These are phyloP conservation scores for Chloropsis hardwickii DNA, from an alignment of 2,113 vertebrate species.

Conservation along the genomic window DNA sequence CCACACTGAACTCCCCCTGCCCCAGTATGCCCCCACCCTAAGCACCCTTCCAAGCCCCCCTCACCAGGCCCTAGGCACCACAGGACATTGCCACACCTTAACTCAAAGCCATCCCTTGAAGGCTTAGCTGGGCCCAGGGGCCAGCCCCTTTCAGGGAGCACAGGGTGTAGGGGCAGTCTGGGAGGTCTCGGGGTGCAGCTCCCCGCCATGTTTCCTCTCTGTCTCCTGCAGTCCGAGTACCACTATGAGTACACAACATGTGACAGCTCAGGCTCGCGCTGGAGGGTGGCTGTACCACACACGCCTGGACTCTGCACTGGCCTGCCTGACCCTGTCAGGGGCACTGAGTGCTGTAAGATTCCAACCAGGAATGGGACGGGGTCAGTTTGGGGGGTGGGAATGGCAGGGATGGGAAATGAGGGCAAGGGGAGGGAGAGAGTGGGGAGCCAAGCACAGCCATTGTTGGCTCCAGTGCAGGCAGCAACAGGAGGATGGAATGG, in stretches of 20 bases:
- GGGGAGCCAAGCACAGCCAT: not conserved
- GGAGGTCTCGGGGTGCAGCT: not conserved
- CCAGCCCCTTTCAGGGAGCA: not conserved
- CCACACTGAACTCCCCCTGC: not conserved
- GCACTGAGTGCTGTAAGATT: slow-evolving; percentile 90
- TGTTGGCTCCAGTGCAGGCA: not conserved
- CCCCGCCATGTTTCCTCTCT: not conserved
- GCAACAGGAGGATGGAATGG: not conserved
- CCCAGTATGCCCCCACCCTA: not conserved
- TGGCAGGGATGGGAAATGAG: not conserved
- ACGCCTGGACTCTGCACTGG: slow-evolving; percentile 86
- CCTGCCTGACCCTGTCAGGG: slow-evolving; percentile 88
- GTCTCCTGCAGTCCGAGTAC: slow-evolving; percentile 86
- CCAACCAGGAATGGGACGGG: not conserved
- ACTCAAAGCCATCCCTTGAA: not conserved
- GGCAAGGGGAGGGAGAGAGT: accelerated
- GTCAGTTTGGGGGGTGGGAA: not conserved
- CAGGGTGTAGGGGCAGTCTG: not conserved
- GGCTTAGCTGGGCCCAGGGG: not conserved
- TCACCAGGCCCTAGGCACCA: not conserved
- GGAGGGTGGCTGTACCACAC: slow-evolving; percentile 94
- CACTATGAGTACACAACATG: slow-evolving; percentile 97
- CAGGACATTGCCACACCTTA: not conserved
- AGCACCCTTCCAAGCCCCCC: not conserved
- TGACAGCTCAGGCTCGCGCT: slow-evolving; percentile 85